These are phyloP conservation scores for Erebia aethiops DNA, from an alignment of 2,888 invertebrate genomes.

Conservation along the genomic window DNA sequence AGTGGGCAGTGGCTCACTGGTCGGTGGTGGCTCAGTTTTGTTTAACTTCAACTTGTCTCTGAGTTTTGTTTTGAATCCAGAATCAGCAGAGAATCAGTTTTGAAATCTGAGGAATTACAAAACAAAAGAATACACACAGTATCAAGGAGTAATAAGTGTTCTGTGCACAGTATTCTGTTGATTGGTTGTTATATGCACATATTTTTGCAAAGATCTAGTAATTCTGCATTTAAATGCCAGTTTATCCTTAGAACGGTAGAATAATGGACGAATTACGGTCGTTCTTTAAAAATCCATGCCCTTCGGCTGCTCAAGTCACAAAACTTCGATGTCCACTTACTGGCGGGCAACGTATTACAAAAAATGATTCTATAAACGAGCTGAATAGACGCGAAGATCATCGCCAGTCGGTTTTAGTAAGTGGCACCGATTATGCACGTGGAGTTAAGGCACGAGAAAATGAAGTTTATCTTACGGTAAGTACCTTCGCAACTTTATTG, in stretches of 20 bases:
- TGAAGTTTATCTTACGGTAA: conserved; percentile 63
- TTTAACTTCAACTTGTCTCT: too few relatives aligned
- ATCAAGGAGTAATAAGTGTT: too few relatives aligned
- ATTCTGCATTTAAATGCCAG: neutral
- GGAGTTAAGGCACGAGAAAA: conserved; percentile 62
- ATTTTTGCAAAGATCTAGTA: too few relatives aligned
- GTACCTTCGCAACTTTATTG: neutral
- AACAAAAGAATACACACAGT: too few relatives aligned
- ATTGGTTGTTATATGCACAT: too few relatives aligned
- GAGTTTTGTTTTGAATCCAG: too few relatives aligned
- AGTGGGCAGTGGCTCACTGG: too few relatives aligned
- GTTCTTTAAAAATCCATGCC: conserved; percentile 64
- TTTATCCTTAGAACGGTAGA: neutral
- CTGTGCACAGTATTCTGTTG: too few relatives aligned
- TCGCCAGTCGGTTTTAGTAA: conserved; percentile 56
- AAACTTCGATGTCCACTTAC: conserved; percentile 67
- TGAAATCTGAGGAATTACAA: too few relatives aligned
- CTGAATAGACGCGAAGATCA: conserved; percentile 64
- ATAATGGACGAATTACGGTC: conserved; percentile 69
- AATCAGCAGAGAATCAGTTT: too few relatives aligned
- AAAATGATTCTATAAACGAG: conserved; percentile 55
- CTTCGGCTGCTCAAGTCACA: conserved; percentile 55
- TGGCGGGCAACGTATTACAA: conserved; percentile 62
- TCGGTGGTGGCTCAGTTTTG: too few relatives aligned
- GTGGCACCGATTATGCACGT: conserved; percentile 66